phyloP scores from a whole-genome alignment of 2,113 vertebrate genomes.

The Cercocebus atys region DNA sequence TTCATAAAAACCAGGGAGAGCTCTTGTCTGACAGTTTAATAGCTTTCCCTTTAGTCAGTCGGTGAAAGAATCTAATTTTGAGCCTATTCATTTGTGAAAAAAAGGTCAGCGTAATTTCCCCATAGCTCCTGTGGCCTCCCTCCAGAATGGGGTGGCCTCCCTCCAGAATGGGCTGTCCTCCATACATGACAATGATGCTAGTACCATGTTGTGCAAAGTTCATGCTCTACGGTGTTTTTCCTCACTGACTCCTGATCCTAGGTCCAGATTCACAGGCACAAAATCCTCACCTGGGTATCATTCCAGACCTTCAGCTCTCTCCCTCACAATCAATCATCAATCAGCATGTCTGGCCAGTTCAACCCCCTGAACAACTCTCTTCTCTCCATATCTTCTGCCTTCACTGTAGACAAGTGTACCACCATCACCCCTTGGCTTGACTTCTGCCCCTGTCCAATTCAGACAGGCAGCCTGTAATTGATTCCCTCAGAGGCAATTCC shows the following conservation, averaged over 20 bases:
- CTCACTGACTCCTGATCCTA: background rate
- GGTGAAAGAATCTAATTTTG: conserved; percentile 65
- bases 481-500: background rate
- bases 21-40: conserved; percentile 62
- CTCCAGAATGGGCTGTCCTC: background rate
- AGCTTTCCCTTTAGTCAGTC: conserved; percentile 60
- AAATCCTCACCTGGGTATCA: background rate
- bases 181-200: background rate
- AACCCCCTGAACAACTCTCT: background rate
- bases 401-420: background rate
- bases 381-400: background rate
- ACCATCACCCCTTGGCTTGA: background rate
- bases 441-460: background rate
- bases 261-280: background rate
- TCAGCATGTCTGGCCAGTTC: background rate
- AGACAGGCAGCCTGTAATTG: background rate
- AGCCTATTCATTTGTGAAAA: conserved; percentile 62
- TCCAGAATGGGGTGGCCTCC: background rate
- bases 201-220: background rate
- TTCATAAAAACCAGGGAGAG: conserved; percentile 58
- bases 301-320: background rate
- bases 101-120: conserved; percentile 61
- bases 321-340: background rate
- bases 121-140: background rate
- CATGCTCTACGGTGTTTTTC: background rate